Conservation (phyloP, 1,140 invertebrate species). For the Hypothenemus hampei region DNA sequence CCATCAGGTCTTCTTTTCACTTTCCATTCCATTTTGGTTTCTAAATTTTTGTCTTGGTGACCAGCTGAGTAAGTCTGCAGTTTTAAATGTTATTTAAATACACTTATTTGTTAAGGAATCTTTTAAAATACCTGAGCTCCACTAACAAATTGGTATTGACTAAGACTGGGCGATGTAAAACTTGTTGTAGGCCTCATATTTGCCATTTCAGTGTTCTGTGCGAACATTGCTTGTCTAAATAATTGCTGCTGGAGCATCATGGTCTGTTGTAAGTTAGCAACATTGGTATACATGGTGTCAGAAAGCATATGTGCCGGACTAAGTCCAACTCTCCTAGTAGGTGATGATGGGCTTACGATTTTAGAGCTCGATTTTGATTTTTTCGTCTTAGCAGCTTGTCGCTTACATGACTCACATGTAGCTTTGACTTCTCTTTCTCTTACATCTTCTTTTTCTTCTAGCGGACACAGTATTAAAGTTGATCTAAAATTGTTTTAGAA, state of each 20-base stretch:
- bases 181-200: constrained; percentile 40
- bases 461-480: constrained; percentile 48
- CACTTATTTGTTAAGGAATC: neutral
- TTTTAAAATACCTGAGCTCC: constrained; percentile 1
- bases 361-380: constrained; percentile 34
- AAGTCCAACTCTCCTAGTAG: constrained; percentile 32
- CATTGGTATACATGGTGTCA: constrained; percentile 68
- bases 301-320: constrained; percentile 40
- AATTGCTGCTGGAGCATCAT: constrained; percentile 68
- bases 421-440: constrained; percentile 32
- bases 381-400: constrained; percentile 33
- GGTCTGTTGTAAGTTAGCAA: constrained; percentile 66
- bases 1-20: constrained; percentile 75
- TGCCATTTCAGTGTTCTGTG: constrained; percentile 39
- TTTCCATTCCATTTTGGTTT: constrained; percentile 69
- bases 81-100: neutral
- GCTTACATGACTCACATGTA: constrained; percentile 33
- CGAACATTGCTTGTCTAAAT: constrained; percentile 54
- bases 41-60: constrained; percentile 38
- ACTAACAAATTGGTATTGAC: constrained; percentile 49
- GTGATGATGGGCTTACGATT: constrained; percentile 37
- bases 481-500: constrained; percentile 29
- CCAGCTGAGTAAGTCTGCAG: constrained; percentile 30
- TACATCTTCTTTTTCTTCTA: constrained; percentile 35
- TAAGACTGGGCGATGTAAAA: constrained; percentile 54